Evolutionary conservation across 1,140 invertebrate species (phyloP).

Genomic region (Drosophila bocki): DNA sequence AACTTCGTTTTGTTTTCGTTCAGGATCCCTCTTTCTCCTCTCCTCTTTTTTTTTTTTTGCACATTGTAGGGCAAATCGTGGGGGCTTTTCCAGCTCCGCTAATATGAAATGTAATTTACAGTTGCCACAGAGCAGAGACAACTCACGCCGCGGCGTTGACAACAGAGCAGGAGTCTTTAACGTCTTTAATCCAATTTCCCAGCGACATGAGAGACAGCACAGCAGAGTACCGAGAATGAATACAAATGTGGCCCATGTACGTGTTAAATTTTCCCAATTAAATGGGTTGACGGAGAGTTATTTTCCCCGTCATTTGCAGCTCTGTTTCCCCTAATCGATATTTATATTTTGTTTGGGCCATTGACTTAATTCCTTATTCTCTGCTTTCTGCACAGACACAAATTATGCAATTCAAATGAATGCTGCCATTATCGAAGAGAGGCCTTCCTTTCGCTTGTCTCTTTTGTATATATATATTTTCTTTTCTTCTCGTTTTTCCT

Average conservation of each 20-base stretch:
- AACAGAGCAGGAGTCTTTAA: conserved; percentile 62
- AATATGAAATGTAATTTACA: conserved; percentile 79
- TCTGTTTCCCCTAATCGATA: conserved; percentile 68
- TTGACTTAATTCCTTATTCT: conserved; percentile 77
- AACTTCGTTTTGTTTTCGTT: conserved; percentile 58
- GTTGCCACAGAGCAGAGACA: conserved; percentile 51
- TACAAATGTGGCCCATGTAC: conserved; percentile 76
- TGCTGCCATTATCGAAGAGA: conserved; percentile 63
- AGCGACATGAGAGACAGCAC: conserved; percentile 57
- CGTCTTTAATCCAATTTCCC: conserved; percentile 81
- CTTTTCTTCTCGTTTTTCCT: conserved; percentile 7
- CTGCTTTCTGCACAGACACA: conserved; percentile 61
- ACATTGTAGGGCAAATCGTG: conserved; percentile 7
- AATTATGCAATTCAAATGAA: conserved; percentile 84
- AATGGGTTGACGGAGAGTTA: conserved; percentile 69
- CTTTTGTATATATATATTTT: conserved; percentile 21
- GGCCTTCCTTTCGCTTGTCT: conserved; percentile 9
- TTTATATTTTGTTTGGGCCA: conserved; percentile 79
- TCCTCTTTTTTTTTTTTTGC: conserved; percentile 19
- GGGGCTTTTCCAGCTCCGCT: conserved; percentile 18
- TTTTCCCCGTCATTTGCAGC: conserved; percentile 56
- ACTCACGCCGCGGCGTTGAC: conserved; percentile 13
- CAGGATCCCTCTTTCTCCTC: conserved; percentile 11
- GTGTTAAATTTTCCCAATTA: conserved; percentile 82
- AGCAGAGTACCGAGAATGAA: conserved; percentile 69